Evolutionary conservation across 2,797 vertebrate genomes (phyloP).

Genomic region (Bovichtus variegatus): DNA sequence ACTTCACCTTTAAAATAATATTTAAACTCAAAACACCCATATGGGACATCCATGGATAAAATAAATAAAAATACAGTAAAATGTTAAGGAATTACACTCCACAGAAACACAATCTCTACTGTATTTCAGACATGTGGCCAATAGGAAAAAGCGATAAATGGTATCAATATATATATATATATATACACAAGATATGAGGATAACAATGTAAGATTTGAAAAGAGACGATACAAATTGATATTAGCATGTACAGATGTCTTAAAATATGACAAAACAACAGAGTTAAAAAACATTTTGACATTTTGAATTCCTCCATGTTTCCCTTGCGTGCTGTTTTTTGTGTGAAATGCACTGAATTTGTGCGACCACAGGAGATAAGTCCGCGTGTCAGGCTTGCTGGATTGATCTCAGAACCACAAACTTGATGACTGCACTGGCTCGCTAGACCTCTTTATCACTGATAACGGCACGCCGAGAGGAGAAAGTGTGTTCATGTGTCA

Average conservation of each 20-base stretch:
- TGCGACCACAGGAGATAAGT: slow-evolving; percentile 18
- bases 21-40: background rate
- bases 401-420: slow-evolving; percentile 50
- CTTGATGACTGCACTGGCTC: slow-evolving; percentile 31
- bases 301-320: background rate
- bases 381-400: slow-evolving; percentile 26
- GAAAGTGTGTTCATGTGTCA: slow-evolving; percentile 46
- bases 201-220: background rate
- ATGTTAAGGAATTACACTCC: background rate
- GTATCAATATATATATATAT: no score
- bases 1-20: background rate
- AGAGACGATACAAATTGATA: background rate
- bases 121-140: no score
- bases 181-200: background rate
- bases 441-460: slow-evolving; percentile 47
- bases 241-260: background rate
- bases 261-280: background rate
- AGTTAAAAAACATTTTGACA: background rate
- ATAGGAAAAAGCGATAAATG: background rate
- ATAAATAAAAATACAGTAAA: no score
- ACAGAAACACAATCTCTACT: background rate
- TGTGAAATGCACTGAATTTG: slow-evolving; percentile 6
- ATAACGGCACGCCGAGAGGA: slow-evolving; percentile 29
- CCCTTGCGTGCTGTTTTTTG: background rate
- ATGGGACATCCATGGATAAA: background rate